Base-by-base conservation (phyloP, 1,140 invertebrate genomes). In the Stegodyphus mimosarum region DNA sequence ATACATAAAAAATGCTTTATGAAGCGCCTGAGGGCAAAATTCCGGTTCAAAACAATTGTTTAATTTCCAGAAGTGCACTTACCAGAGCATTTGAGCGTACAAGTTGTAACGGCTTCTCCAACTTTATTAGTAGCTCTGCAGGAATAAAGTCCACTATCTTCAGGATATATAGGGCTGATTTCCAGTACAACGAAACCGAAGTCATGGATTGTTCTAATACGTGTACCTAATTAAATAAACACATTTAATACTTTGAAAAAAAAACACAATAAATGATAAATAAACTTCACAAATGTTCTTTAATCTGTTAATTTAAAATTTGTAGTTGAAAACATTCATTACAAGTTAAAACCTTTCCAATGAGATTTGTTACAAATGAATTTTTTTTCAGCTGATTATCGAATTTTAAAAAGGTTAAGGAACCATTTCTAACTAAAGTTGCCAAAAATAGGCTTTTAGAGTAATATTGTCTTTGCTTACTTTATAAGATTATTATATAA, bases 121-220 rank as follows among this genome's bases (percentile, higher is more conserved):
- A 96, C 96, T 80, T 96, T 95, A 81, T 91, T 91, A 6, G 75
- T 87, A 33, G 97, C 97, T 89, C 96, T 93, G 90, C 96, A 98
- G 77, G 95, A 95, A 90, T 98, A 98, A 91, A 97, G 96, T 53
- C 96, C 96, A 77, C 95, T 96, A 89, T 98, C 96, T 92, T 98
- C 96, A 4, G 96, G 95, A 90, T 98, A 97, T n/a, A 97, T 95
- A 0, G 96, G 96, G 6, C 96, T 97, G 84, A 98, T 97, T 89
- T 98, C 96, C 78, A 98, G 91, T 49, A 96, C 96, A 50, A 98
- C 96, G 89, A 98, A 98, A 10, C 97, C 97, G 90, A 99, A 98
- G 89, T 98, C 97, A 90, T 98, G 96, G 89, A 98, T 97, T 80
- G 96, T 96, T 88, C 96, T 93, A 92, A 98, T 98, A 87, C 97